Percentiles rank a stretch among this genome's conserved stretches.
Evolutionary conservation across 2,113 vertebrate species (phyloP).

Genomic region (Zosterops japonicus): DNA sequence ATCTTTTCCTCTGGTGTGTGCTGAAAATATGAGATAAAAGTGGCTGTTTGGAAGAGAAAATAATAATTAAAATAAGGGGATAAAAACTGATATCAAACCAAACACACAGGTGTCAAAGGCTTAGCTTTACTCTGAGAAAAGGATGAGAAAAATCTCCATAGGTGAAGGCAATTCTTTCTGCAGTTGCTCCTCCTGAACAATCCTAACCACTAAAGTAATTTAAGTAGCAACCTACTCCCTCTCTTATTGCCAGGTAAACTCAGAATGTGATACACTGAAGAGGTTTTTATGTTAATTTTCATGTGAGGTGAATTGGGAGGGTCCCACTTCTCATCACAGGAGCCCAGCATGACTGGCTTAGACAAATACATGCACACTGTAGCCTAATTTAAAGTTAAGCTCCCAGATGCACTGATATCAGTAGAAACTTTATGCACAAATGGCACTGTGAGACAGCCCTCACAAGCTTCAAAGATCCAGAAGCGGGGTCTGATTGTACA

Average conservation of each 20-base stretch:
- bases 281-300: not conserved
- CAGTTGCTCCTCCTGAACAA: not conserved
- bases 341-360: not conserved
- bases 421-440: not conserved
- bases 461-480: not conserved
- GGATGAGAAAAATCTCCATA: not conserved
- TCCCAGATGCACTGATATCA: not conserved
- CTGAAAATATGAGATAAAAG: not conserved
- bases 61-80: not conserved
- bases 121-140: not conserved
- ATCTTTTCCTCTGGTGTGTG: not conserved
- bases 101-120: not conserved
- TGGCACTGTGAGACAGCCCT: not conserved
- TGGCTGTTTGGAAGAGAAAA: not conserved
- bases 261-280: not conserved
- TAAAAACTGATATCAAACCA: not conserved
- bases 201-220: not conserved
- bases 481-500: not conserved
- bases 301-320: not conserved
- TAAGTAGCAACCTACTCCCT: not conserved
- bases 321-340: not conserved
- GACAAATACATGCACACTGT: not conserved
- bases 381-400: not conserved
- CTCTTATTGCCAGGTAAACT: not conserved
- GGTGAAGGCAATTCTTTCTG: not conserved